Conservation (phyloP, 2,113 vertebrate species). For the Serilophus lunatus region DNA sequence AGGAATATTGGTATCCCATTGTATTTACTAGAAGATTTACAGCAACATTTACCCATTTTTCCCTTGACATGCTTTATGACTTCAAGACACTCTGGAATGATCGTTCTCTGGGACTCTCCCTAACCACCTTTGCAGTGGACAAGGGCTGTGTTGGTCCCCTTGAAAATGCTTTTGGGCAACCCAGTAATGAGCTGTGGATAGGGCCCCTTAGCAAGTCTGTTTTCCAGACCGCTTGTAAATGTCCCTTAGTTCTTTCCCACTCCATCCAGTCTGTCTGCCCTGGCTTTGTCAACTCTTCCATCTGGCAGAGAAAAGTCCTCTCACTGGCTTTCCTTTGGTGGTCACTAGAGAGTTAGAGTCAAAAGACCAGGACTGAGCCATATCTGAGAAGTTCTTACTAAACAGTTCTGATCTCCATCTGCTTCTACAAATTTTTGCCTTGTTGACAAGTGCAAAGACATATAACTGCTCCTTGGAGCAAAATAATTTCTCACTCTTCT, state of each 20-base stretch:
- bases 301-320: not conserved
- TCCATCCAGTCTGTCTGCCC: not conserved
- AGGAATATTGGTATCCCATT: not conserved
- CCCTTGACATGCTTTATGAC: not conserved
- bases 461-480: not conserved
- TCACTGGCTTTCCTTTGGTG: not conserved
- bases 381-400: not conserved
- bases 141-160: not conserved
- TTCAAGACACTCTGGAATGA: not conserved
- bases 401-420: not conserved
- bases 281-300: not conserved
- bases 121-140: not conserved
- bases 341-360: not conserved
- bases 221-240: not conserved
- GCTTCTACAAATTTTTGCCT: not conserved
- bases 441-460: not conserved
- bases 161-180: not conserved
- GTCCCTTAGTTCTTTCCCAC: not conserved
- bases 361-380: not conserved
- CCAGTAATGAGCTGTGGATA: not conserved
- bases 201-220: not conserved
- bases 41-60: not conserved
- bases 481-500: not conserved
- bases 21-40: not conserved
- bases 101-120: not conserved